phyloP scores from a whole-genome alignment of 2,113 vertebrate genomes.

The Odobenus rosmarus region DNA sequence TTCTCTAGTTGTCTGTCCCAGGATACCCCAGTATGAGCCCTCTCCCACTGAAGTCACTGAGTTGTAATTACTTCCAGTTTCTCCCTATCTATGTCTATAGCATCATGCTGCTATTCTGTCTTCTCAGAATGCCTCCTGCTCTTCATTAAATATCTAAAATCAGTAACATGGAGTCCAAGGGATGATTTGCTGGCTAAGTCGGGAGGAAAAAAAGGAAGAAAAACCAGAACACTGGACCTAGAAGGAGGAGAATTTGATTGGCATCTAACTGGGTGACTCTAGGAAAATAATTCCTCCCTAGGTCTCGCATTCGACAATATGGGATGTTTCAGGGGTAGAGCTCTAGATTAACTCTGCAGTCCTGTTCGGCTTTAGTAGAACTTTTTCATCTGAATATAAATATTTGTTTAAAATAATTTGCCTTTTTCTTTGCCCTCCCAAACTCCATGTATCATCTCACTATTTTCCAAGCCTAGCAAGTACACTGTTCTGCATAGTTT shows the following conservation, averaged over 20 bases:
- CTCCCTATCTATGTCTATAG: rapidly evolving
- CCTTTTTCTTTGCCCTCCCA: neutral
- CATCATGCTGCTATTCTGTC: neutral
- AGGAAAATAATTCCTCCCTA: neutral
- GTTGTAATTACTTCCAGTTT: neutral
- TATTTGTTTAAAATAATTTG: constrained; percentile 75
- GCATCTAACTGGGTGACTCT: neutral
- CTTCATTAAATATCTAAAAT: neutral
- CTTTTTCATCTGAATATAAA: constrained; percentile 69
- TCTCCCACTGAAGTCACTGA: neutral
- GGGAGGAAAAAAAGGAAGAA: neutral
- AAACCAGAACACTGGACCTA: neutral
- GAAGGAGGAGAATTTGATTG: neutral
- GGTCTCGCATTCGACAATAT: neutral
- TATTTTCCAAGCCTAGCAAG: neutral
- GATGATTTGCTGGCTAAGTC: neutral
- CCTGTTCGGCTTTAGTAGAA: neutral
- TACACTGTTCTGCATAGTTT: neutral
- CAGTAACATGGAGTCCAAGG: neutral
- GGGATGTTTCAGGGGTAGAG: neutral
- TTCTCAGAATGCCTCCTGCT: neutral
- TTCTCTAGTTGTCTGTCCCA: neutral
- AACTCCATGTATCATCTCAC: neutral
- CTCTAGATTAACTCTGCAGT: neutral
- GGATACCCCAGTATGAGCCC: neutral